These are phyloP conservation scores for Diplolepis rosae DNA, from an alignment of 2,888 invertebrate species.

Conservation along the genomic window DNA sequence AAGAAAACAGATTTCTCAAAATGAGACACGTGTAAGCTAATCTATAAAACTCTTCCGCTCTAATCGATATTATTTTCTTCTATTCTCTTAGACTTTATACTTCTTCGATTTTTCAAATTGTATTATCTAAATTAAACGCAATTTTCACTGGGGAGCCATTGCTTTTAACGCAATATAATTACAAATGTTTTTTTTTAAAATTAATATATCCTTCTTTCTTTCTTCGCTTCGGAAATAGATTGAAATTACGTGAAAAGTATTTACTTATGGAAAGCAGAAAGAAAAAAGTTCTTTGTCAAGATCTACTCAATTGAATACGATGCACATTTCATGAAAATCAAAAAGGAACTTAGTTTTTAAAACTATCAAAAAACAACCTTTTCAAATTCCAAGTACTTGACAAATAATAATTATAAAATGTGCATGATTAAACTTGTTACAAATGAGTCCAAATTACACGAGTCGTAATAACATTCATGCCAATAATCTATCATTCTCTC, in stretches of 20 bases:
- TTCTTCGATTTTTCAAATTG: not conserved
- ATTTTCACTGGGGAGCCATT: not conserved
- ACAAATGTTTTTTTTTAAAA: not conserved
- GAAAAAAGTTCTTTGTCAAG: not conserved
- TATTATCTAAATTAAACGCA: not conserved
- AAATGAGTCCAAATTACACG: constrained; percentile 11
- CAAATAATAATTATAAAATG: constrained; percentile 1
- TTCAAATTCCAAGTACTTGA: not conserved
- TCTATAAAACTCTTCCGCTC: not conserved
- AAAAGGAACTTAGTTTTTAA: not conserved
- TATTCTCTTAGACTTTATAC: not conserved
- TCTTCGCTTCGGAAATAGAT: not conserved
- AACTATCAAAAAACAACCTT: not conserved
- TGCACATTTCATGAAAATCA: not conserved
- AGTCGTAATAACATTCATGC: not conserved
- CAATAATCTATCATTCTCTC: constrained; percentile 1
- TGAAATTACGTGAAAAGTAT: not conserved
- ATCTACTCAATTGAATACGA: not conserved
- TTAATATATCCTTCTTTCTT: not conserved
- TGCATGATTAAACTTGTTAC: not conserved
- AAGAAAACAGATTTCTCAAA: constrained; percentile 13
- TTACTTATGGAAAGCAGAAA: not conserved
- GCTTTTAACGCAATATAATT: too few species aligned
- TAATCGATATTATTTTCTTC: not conserved
- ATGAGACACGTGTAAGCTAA: not conserved